Evolutionary conservation across 1,140 invertebrate species (phyloP), one percentile per base, ranked within the genome.

Genomic region (Maniola jurtina): DNA sequence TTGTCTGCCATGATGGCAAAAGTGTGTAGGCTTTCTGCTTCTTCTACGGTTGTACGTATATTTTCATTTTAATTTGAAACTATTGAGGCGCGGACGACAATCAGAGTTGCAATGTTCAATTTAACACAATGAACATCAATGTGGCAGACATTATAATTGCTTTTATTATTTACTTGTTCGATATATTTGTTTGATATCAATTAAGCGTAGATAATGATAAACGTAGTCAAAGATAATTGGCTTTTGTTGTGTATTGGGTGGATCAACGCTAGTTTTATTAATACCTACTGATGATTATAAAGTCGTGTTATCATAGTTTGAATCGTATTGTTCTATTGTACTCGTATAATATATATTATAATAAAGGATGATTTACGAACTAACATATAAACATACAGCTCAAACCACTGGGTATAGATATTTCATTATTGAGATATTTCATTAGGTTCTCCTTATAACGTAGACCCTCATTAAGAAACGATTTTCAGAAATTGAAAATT

Each of bases 131-230:
- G 77, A 71, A 71, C 77, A 75, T 72, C 74, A 68, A 81, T 80
- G 71, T 77, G 56, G 64, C 61, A 72, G 73, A 75, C 62, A 81
- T 73, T 80, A 79, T 82, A 80, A 77, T 76, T 84, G 67, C 64
- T 68, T 76, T 76, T 79, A 80, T 75, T 87, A 83, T 87, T 84
- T 80, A 76, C 76, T 79, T 76, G 78, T 77, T 71, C 84, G 80
- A 90, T 86, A 82, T 83, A 79, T 84, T 84, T 84, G 81, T 83
- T 81, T 83, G 81, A 81, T 88, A 90, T 85, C 86, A 88, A 88
- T 88, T 87, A 82, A 78, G 70, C 67, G 76, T 76, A 76, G 80
- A 86, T 89, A 89, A 81, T 71, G 81, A 87, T 83, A 88, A 73
- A 61, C 66, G 73, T 74, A 76, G 71, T 68, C 79, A 66, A 72